Percentiles rank a stretch among this genome's conserved stretches.
Conservation (phyloP, 2,888 invertebrate species). For the Phengaris alcon region DNA sequence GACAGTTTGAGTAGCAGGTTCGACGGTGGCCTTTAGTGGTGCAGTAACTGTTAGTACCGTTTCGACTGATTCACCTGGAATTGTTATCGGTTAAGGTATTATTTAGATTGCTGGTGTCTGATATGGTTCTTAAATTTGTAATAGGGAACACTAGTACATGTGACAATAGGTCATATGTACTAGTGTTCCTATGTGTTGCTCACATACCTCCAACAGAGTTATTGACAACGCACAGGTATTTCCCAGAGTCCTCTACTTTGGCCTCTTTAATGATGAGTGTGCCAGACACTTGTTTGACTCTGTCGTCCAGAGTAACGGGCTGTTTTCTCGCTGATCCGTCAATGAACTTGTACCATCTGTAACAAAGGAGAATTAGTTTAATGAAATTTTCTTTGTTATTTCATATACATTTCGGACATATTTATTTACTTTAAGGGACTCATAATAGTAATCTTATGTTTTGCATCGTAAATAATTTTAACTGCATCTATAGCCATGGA, state of each 20-base stretch:
- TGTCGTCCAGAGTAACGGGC: slow-evolving; percentile 92
- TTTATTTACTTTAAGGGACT: background rate
- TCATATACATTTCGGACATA: background rate
- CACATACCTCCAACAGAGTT: slow-evolving; percentile 90
- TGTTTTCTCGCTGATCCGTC: slow-evolving; percentile 92
- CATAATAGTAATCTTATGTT: background rate
- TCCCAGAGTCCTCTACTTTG: slow-evolving; percentile 94
- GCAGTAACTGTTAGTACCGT: slow-evolving; percentile 95
- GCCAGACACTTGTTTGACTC: slow-evolving; percentile 95
- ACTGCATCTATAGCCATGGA: slow-evolving; percentile 10
- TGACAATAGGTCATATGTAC: background rate
- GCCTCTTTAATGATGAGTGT: slow-evolving; percentile 95
- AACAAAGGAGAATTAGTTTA: slow-evolving; percentile 78
- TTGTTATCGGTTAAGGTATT: background rate
- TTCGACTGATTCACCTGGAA: slow-evolving; percentile 90
- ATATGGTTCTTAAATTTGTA: no score
- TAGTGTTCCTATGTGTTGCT: background rate
- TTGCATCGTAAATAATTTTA: background rate
- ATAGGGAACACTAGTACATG: background rate
- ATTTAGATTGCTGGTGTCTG: background rate
- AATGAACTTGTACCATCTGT: slow-evolving; percentile 96
- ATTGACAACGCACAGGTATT: slow-evolving; percentile 95
- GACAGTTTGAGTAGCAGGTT: slow-evolving; percentile 93
- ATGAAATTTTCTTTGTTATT: background rate
- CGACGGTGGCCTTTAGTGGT: slow-evolving; percentile 91